Evolutionary conservation across 2,888 invertebrate species (phyloP).

Genomic region (Geophilus truncorum): DNA sequence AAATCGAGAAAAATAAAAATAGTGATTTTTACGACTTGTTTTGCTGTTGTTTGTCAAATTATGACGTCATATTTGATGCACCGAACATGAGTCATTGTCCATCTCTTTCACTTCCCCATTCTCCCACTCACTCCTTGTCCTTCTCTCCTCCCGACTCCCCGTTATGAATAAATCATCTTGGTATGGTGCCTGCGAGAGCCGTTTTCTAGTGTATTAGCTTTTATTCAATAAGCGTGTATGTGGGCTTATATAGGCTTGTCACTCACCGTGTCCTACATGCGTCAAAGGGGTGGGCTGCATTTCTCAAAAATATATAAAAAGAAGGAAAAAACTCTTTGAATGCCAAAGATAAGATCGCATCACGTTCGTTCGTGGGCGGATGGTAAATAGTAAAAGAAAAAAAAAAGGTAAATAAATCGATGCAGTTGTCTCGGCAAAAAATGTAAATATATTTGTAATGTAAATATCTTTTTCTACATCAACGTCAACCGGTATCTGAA

Average conservation of each 20-base stretch:
- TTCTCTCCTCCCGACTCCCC: not conserved
- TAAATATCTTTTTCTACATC: not conserved
- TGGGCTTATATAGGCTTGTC: conserved; percentile 19
- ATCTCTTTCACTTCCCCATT: not conserved
- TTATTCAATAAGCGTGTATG: conserved; percentile 21
- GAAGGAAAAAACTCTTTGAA: not conserved
- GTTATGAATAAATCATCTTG: conserved; percentile 27
- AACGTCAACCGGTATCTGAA: not conserved
- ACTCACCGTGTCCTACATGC: conserved; percentile 21
- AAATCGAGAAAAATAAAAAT: not conserved
- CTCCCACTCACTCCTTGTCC: not conserved
- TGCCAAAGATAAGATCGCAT: not conserved
- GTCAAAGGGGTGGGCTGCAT: conserved; percentile 25
- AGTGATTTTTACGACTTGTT: not conserved
- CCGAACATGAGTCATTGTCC: not conserved
- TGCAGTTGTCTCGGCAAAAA: not conserved
- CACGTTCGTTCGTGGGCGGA: not conserved
- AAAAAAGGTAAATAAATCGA: not conserved
- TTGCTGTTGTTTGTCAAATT: not conserved
- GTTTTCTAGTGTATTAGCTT: conserved; percentile 24
- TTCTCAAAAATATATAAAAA: not conserved
- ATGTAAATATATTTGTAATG: not conserved
- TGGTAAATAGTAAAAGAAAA: not conserved
- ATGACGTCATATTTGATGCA: not conserved
- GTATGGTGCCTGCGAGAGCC: conserved; percentile 24